Base-by-base conservation (phyloP, 2,797 vertebrate genomes). In the Fistularia commersonii region DNA sequence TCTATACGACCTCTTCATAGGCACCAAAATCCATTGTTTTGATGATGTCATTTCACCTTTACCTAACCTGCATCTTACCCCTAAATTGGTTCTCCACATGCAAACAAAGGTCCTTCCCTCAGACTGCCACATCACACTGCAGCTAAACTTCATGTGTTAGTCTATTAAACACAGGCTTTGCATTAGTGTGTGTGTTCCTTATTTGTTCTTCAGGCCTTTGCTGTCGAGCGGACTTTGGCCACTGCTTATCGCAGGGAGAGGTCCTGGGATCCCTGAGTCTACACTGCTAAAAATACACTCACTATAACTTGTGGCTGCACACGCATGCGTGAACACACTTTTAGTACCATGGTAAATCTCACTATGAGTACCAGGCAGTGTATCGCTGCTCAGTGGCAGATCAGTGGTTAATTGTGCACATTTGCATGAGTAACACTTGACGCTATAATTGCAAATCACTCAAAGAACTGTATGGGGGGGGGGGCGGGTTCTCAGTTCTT, bases 181-280 rank as follows among this genome's bases (percentile, higher is more conserved):
- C 37, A 7, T 61, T 14, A 45, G 39, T 61, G 64, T 54, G 32
- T 49, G 66, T 54, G 56, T 63, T 42, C 45, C 59, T 57, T 85
- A 57, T 88, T 88, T 84, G 72, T 74, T 82, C 72, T 80, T 64
- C 46, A 61, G 73, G 73, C 76, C 72, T 67, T 75, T 37, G 59
- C 69, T 81, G 49, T 75, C 64, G 41, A 36, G 64, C 36, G 83
- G 88, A 92, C 90, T 92, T 92, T 92, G 87, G 82, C 64, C 88
- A 50, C 40, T 40, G 64, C 86, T 91, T 91, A 91, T 92, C 90
- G 72, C 72, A 75, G 73, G 80, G 86, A 84, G 84, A 87, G 87
- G 88, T 83, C 75, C 80, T 82, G 85, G 85, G 84, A 84, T 87
- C 81, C 78, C 81, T 79, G 72, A 60, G 77, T 75, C 79, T 71